Percentiles rank a stretch among this genome's conserved stretches.
Evolutionary conservation across 1,140 invertebrate genomes (phyloP).

Genomic region (Cydia strobilella): DNA sequence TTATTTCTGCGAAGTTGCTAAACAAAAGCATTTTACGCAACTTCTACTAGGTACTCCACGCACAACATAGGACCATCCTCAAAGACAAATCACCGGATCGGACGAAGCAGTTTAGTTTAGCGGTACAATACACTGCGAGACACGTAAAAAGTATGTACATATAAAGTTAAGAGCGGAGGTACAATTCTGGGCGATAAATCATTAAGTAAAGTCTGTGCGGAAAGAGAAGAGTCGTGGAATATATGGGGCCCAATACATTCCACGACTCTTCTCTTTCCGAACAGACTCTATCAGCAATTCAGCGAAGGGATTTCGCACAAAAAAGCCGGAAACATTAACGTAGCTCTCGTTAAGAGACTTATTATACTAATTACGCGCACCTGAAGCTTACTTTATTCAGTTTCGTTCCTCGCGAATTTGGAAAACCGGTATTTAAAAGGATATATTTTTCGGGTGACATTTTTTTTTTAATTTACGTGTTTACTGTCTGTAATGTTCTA

Average conservation of each 20-base stretch:
- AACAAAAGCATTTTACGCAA: constrained; percentile 29
- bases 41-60: constrained; percentile 18
- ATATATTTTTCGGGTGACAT: background rate
- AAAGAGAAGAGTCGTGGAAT: too few species aligned
- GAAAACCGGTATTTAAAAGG: background rate
- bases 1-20: constrained; percentile 20
- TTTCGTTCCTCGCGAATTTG: background rate
- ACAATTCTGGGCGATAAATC: constrained; percentile 4
- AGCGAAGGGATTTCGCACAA: constrained; percentile 20
- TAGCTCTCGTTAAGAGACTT: constrained; percentile 16
- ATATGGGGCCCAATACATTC: too few species aligned
- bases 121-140: constrained; percentile 20
- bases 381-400: background rate
- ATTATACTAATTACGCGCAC: constrained; percentile 26
- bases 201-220: constrained; percentile 24
- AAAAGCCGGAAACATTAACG: constrained; percentile 22
- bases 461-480: background rate
- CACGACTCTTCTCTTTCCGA: too few species aligned
- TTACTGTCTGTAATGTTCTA: too few species aligned
- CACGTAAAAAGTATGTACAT: constrained; percentile 22
- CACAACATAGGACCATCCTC: constrained; percentile 8
- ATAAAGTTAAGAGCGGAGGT: background rate
- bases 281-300: too few species aligned
- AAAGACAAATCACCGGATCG: constrained; percentile 26
- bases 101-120: constrained; percentile 14